phyloP scores from a whole-genome alignment of 1,140 invertebrate genomes.

The Euborellia annulipes region DNA sequence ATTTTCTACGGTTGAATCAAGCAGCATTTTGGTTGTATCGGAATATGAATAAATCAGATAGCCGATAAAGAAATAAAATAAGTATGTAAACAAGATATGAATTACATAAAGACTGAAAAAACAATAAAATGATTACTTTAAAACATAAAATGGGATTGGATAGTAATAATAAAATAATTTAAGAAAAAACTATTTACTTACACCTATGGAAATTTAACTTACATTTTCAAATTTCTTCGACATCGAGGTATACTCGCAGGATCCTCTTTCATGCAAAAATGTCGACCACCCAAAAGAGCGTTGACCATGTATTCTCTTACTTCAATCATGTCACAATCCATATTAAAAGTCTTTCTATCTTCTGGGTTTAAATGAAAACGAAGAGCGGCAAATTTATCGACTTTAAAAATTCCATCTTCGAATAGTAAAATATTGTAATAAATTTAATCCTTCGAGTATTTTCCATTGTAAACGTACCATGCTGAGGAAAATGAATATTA shows the following conservation, averaged over 20 bases:
- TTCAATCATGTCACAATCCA: constrained; percentile 43
- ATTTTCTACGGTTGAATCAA: too few relatives aligned
- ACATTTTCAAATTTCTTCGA: constrained; percentile 56
- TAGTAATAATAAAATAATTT: too few relatives aligned
- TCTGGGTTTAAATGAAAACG: constrained; percentile 39
- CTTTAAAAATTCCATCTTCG: constrained; percentile 75
- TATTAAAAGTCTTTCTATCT: constrained; percentile 51
- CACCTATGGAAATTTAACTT: constrained; percentile 29
- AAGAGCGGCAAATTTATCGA: constrained; percentile 46
- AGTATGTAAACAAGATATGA: too few relatives aligned
- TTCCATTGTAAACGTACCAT: constrained; percentile 61
- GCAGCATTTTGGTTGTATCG: too few relatives aligned
- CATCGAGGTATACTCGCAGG: constrained; percentile 57
- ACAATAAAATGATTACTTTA: too few relatives aligned
- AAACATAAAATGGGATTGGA: too few relatives aligned
- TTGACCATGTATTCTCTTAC: constrained; percentile 43
- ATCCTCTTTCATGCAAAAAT: constrained; percentile 72
- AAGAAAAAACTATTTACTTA: too few relatives aligned
- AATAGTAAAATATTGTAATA: constrained; percentile 83
- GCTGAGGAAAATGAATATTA: too few relatives aligned
- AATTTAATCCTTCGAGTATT: constrained; percentile 51
- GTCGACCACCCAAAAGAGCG: constrained; percentile 51
- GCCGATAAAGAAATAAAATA: too few relatives aligned
- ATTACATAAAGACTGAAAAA: too few relatives aligned
- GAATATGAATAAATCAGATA: too few relatives aligned